These are phyloP conservation scores for Pachyseris speciosa DNA, from an alignment of 64 coral and sea anemone genomes.

Conservation along the genomic window DNA sequence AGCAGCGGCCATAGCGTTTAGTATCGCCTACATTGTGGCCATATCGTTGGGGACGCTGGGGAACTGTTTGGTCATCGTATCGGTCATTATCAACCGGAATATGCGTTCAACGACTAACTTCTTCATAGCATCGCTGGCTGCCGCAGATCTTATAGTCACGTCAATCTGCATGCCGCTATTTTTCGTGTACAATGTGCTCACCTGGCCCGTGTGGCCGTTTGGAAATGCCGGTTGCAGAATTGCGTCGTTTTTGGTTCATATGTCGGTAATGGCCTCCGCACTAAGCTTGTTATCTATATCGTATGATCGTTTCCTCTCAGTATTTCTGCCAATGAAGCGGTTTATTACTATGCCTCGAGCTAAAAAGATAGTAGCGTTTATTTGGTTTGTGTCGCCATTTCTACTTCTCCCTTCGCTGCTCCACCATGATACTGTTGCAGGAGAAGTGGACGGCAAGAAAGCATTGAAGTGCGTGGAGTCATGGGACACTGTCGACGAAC, in stretches of 20 bases:
- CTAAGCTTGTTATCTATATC: conserved; percentile 79
- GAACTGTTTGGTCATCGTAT: conserved; percentile 76
- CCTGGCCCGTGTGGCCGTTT: conserved; percentile 82
- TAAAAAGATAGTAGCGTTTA: conserved; percentile 57
- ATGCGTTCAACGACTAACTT: conserved; percentile 81
- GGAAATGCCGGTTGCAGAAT: conserved; percentile 59
- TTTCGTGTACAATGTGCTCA: conserved; percentile 79
- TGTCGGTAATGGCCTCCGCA: conserved; percentile 88
- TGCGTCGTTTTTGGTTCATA: conserved; percentile 77
- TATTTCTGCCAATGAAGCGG: conserved; percentile 74
- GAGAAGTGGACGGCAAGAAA: conserved; percentile 12
- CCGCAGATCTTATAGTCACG: conserved; percentile 79
- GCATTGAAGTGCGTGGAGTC: conserved; percentile 61
- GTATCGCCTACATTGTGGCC: conserved; percentile 48
- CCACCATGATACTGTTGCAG: conserved; percentile 50
- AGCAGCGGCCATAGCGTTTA: conserved; percentile 31
- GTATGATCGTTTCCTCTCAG: conserved; percentile 78
- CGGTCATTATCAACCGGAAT: conserved; percentile 76
- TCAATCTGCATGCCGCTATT: conserved; percentile 79
- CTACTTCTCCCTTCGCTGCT: conserved; percentile 70
- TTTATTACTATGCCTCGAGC: conserved; percentile 59
- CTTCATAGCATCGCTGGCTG: conserved; percentile 78
- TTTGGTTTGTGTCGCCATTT: conserved; percentile 81
- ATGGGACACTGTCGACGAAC: conserved; percentile 40
- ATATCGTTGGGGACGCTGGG: conserved; percentile 73